A percentile compares a stretch with the other conserved stretches of the same genome.
Conservation (phyloP, 2,888 invertebrate genomes). For the Nomada fucata region DNA sequence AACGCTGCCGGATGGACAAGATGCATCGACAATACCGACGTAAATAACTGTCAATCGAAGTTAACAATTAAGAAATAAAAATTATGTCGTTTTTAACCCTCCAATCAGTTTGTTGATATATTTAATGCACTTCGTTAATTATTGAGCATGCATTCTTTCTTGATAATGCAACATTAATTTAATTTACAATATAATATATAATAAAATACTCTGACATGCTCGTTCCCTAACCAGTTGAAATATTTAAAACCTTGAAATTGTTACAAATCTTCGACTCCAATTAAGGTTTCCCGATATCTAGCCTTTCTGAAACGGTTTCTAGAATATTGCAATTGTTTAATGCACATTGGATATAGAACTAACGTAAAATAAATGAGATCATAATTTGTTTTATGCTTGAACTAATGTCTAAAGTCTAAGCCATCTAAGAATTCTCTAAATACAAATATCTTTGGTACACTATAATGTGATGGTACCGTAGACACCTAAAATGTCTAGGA, state of each 20-base stretch:
- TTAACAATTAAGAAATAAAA: not conserved
- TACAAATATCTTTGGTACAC: not conserved
- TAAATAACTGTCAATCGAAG: slow-evolving; percentile 9
- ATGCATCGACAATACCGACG: slow-evolving; percentile 18
- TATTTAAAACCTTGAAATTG: not conserved
- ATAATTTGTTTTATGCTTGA: not conserved
- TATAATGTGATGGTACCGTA: not conserved
- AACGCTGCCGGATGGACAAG: slow-evolving; percentile 15
- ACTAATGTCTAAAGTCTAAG: not conserved
- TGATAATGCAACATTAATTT: not conserved
- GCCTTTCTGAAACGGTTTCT: not conserved
- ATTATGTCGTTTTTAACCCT: slow-evolving; percentile 33
- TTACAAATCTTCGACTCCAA: not conserved
- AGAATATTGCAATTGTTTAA: not conserved
- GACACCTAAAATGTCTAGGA: slow-evolving; percentile 22
- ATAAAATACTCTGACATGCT: not conserved
- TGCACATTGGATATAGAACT: not conserved
- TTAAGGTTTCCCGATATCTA: not conserved
- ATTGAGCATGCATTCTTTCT: not conserved
- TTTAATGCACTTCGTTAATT: not conserved
- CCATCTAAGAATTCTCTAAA: not conserved
- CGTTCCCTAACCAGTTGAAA: not conserved
- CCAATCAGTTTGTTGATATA: slow-evolving; percentile 17
- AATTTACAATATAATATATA: not conserved
- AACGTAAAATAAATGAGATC: not conserved